A percentile compares a stretch with the other conserved stretches of the same genome.
phyloP scores from a whole-genome alignment of 2,113 vertebrate genomes.

The Spea bombifrons region DNA sequence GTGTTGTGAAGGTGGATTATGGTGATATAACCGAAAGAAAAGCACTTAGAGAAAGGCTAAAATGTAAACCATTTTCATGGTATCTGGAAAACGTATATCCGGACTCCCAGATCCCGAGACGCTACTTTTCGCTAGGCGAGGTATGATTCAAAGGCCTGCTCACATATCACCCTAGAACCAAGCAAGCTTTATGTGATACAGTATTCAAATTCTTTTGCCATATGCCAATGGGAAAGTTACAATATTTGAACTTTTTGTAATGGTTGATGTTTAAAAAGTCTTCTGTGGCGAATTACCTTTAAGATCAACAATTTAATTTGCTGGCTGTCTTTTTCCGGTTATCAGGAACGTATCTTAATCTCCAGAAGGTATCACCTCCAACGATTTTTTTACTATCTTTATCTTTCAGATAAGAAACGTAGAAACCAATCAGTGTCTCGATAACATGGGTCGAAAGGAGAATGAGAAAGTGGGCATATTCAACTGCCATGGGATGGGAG shows the following conservation, averaged over 20 bases:
- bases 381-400: neutral
- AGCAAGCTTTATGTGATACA: too few species aligned
- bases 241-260: too few species aligned
- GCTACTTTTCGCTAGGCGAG: conserved; percentile 96
- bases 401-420: conserved; percentile 88
- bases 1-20: conserved; percentile 94
- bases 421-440: conserved; percentile 96
- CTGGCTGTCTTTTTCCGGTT: too few species aligned
- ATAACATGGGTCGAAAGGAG: conserved; percentile 98
- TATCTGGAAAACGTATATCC: conserved; percentile 96
- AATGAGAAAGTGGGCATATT: conserved; percentile 98
- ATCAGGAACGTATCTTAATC: too few species aligned
- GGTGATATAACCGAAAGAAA: conserved; percentile 88
- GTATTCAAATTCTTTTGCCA: too few species aligned
- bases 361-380: too few species aligned
- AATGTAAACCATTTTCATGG: conserved; percentile 95
- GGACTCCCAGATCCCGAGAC: conserved; percentile 94
- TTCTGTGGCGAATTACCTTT: too few species aligned
- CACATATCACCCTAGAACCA: neutral
- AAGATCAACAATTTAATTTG: too few species aligned
- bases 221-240: too few species aligned
- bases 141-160: conserved; percentile 63
- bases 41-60: conserved; percentile 78
- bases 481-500: conserved; percentile 98
- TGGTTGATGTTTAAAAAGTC: too few species aligned